Evolutionary conservation across 2,797 vertebrate genomes (phyloP), one percentile per base, ranked within the genome.

Genomic region (Lepilemur ruficaudatus): DNA sequence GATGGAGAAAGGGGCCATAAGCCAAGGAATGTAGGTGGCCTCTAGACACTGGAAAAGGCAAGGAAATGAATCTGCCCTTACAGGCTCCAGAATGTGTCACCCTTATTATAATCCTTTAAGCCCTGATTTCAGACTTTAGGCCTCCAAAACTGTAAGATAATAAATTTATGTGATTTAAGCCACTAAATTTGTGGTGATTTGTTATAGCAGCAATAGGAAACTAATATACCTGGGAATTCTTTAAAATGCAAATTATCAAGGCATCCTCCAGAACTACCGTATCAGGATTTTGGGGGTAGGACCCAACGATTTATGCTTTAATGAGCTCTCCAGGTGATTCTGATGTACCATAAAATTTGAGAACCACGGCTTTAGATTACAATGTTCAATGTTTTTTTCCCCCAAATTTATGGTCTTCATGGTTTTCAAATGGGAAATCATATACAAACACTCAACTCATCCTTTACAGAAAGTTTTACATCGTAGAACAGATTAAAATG

Each of bases 401-500:
- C 1, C 52, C n/a, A 76, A 93, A 35, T 28, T 2, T 8, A 43
- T 59, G 55, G 17, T 35, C 67, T 13, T 28, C 82, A 46, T 67
- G 30, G 17, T 57, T 78, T 75, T 93, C 15, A 59, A 89, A 25
- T 85, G 23, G 59, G 48, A 86, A 15, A 35, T 1, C 79, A 43
- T 59, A 3, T 48, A 55, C 22, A 76, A 81, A 90, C 0, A 57
- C 3, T 69, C 12, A 32, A 32, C 70, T 81, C 25, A 70, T 23
- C 1, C 35, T 89, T 80, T 46, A 67, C 13, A 72, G 15, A 80
- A 72, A 38, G 10, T 48, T 96, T 76, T 73, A n/a, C 83, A 15
- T 91, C 15, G 25, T 85, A 55, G 55, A 79, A 91, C 30, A 41
- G 25, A 67, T 92, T 84, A 32, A 41, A 95, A 96, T 86, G 65